A percentile compares a stretch with the other conserved stretches of the same genome.
Evolutionary conservation across 1,140 invertebrate genomes (phyloP).

Genomic region (Lasioglossum baleicum): DNA sequence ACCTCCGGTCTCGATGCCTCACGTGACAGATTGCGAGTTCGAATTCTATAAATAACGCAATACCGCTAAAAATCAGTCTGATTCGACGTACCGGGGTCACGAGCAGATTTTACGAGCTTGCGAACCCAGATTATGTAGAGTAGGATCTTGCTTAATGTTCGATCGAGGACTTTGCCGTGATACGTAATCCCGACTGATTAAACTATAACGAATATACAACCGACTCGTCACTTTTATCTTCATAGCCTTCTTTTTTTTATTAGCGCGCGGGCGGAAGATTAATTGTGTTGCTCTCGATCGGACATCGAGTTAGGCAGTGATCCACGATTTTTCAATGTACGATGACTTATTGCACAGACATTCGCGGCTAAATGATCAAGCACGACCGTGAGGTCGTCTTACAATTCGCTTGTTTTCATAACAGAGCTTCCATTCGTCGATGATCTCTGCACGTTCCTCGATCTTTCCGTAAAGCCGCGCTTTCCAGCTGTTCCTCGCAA

Average conservation of each 20-base stretch:
- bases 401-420: constrained; percentile 7
- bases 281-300: background rate
- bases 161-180: background rate
- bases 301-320: background rate
- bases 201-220: background rate
- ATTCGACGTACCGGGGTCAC: constrained; percentile 46
- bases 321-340: background rate
- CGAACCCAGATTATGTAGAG: constrained; percentile 28
- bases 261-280: too few species aligned
- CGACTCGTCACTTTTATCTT: background rate
- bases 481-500: too few species aligned
- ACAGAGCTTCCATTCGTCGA: constrained; percentile 8
- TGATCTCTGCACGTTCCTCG: background rate
- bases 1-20: constrained; percentile 21
- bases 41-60: constrained; percentile 49
- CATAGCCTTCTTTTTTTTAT: background rate
- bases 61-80: constrained; percentile 61
- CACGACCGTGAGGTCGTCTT: constrained; percentile 5
- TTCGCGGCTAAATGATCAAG: constrained; percentile 5
- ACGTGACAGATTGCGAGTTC: constrained; percentile 19
- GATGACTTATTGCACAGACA: background rate
- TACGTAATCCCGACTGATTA: background rate
- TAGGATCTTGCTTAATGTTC: constrained; percentile 8
- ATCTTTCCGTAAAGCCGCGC: too few species aligned
- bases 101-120: constrained; percentile 30